These are phyloP conservation scores for Micromys minutus DNA, from an alignment of 2,113 vertebrate species.

Conservation along the genomic window DNA sequence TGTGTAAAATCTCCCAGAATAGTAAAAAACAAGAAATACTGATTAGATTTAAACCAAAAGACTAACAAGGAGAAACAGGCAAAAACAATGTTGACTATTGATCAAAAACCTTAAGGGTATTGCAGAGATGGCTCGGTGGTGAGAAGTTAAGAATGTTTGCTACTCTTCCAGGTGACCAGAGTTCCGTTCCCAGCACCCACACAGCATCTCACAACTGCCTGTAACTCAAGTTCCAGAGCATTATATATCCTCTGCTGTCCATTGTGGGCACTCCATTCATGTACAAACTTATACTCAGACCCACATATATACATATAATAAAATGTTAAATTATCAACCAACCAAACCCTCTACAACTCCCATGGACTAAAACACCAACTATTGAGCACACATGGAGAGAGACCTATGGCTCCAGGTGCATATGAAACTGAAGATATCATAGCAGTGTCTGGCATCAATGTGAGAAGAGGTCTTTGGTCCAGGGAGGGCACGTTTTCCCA, in stretches of 20 bases:
- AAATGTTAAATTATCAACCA: no score
- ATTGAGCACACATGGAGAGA: no score
- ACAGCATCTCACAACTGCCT: background rate
- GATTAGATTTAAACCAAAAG: constrained; percentile 23
- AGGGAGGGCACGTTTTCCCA: no score
- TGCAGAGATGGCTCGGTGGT: background rate
- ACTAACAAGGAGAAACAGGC: background rate
- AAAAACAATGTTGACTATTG: background rate
- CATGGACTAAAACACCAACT: no score
- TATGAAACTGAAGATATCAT: no score
- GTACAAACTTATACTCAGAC: background rate
- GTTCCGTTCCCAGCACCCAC: background rate
- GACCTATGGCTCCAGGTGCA: no score
- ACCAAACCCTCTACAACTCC: no score
- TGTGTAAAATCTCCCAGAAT: background rate
- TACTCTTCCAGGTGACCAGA: background rate
- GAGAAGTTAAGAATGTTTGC: background rate
- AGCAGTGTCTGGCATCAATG: no score
- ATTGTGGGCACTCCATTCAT: background rate
- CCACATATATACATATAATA: background rate
- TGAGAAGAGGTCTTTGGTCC: no score
- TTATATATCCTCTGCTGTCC: background rate
- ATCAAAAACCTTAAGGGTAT: background rate
- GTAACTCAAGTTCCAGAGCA: background rate
- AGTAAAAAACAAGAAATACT: background rate